phyloP scores from a whole-genome alignment of 2,888 invertebrate genomes.

The Acholoe squamosa region DNA sequence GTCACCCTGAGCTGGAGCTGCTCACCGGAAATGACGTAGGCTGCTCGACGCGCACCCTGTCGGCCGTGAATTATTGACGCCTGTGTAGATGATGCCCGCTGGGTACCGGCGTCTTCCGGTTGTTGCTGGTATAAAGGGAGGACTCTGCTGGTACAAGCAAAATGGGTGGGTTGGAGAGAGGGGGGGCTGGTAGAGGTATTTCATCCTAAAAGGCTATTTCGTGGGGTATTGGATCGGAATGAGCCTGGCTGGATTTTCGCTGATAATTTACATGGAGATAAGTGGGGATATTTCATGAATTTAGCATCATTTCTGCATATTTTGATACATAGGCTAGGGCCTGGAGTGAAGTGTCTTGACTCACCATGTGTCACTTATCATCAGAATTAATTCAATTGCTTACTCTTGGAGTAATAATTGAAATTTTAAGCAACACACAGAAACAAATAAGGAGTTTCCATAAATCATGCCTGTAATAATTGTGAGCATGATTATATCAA shows the following conservation, averaged over 20 bases:
- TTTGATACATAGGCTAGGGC: no score
- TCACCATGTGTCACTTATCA: no score
- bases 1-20: conserved; percentile 36
- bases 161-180: background rate
- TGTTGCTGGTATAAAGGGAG: background rate
- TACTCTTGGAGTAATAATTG: no score
- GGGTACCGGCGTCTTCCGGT: conserved; percentile 18
- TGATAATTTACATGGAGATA: no score
- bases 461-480: no score
- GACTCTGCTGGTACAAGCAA: background rate
- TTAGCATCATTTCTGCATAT: no score
- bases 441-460: no score
- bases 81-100: conserved; percentile 5
- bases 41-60: conserved; percentile 38
- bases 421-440: no score
- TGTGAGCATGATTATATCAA: no score
- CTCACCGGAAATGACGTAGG: conserved; percentile 57
- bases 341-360: no score
- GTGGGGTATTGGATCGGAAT: background rate
- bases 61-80: conserved; percentile 57
- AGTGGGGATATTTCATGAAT: no score
- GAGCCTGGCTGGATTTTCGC: background rate
- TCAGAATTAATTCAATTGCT: no score
- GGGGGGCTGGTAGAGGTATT: background rate
- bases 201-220: conserved; percentile 11